phyloP scores from a whole-genome alignment of 2,797 vertebrate genomes.

The Mormyrops boulengeri region DNA sequence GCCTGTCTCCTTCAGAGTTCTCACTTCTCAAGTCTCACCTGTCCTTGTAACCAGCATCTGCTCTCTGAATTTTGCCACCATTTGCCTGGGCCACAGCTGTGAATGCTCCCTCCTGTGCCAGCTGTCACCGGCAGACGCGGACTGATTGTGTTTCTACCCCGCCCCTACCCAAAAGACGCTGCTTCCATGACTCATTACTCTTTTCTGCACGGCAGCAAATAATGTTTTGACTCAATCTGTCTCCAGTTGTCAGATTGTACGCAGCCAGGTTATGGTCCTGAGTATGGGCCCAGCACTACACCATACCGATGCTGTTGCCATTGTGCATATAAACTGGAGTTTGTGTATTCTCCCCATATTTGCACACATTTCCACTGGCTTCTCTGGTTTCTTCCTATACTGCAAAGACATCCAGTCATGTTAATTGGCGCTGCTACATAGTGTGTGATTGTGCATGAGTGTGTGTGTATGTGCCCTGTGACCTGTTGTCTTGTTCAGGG shows the following conservation, averaged over 20 bases:
- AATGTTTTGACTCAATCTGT: conserved; percentile 15
- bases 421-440: not conserved
- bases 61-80: conserved; percentile 54
- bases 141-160: conserved; percentile 53
- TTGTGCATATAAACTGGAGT: not conserved
- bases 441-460: not conserved
- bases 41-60: conserved; percentile 54
- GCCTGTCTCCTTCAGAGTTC: not conserved
- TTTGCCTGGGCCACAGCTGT: conserved; percentile 56
- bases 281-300: not conserved
- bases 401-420: not conserved
- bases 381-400: not conserved
- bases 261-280: not conserved
- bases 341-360: not conserved
- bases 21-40: conserved; percentile 1
- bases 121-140: conserved; percentile 54
- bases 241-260: conserved; percentile 5
- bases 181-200: conserved; percentile 29
- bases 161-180: conserved; percentile 36
- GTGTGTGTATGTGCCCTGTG: not conserved
- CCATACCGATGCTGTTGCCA: not conserved
- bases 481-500: not conserved
- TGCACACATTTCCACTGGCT: not conserved
- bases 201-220: conserved; percentile 32
- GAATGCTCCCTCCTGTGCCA: conserved; percentile 48